Evolutionary conservation across 2,797 vertebrate genomes (phyloP), one percentile per base, ranked within the genome.

Genomic region (Protonibea diacanthus): DNA sequence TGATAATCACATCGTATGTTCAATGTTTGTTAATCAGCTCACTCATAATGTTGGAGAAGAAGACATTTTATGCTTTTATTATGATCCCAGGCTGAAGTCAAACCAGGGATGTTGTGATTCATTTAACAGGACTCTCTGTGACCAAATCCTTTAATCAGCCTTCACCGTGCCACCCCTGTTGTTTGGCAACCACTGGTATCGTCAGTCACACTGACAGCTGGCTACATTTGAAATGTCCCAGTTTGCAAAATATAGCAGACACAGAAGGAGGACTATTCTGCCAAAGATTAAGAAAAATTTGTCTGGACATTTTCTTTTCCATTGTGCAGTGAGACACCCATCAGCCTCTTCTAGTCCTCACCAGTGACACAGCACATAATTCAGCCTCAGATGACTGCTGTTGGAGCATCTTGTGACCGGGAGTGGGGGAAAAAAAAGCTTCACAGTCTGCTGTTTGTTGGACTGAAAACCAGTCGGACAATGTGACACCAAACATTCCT

Each of bases 391-490:
- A 91, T 89, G 90, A 89, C 91, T 85, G 84, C 44, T 72, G 78
- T 62, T 61, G 73, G 74, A 89, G 89, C 88, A 88, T 92, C 92
- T 90, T 91, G 90, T 93, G 92, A 93, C 90, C 55, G 76, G 68
- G 79, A 71, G 60, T 18, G 81, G 82, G 20, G 33, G 6, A 5
- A 38, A 38, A 33, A 33, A 80, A 66, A 78, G 58, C 53, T 64
- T 80, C 81, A 87, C 86, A 88, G 82, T 89, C 88, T 82, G 80
- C 78, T 29, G 76, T 80, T 84, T 88, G 85, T 86, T 86, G 66
- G 76, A 62, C 82, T 67, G 76, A 66, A 78, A 76, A 86, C 59
- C 76, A 84, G 71, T 69, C 69, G 78, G 88, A 86, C 86, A 88
- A 87, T 73, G 89, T 85, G 80, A 82, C 84, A 80, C 71, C 67